Evolutionary conservation across 2,797 vertebrate species (phyloP), one percentile per base, ranked within the genome.

Genomic region (Pseudotriccus pelzelni): DNA sequence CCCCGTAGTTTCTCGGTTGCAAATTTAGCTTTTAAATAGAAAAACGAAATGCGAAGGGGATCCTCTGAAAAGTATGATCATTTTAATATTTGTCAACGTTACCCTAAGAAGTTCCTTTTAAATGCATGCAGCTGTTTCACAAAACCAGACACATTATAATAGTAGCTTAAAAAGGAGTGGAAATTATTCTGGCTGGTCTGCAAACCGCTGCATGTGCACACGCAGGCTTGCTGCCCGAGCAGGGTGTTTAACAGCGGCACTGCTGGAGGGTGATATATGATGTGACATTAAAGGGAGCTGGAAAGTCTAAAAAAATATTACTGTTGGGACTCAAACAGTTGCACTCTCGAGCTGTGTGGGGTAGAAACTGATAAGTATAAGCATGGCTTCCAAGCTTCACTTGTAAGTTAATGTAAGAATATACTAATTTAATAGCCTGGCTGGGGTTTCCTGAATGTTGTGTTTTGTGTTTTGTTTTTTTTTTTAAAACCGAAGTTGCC

Each of bases 91-190:
- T 36, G 34, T 55, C 86, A 30, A 53, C 47, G 59, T 69, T 66
- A 80, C 34, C 60, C 59, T 16, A n/a, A 78, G 59, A 59, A 90
- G 76, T 76, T 91, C n/a, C 83, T 90, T 89, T 78, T 74, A 91
- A 86, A 94, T 77, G 41, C 58, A 41, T 23, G 60, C 60, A 85
- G 75, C 50, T 79, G 69, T 73, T 93, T 85, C 67, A 75, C 73
- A 93, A 84, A 94, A 72, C 83, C 90, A 94, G 58, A 39, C 53
- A 70, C 93, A 58, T 94, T 94, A 84, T 77, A 89, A 72, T 86
- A 86, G 90, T 85, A 94, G 82, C 97, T 98, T 98, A 96, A 97
- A 97, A 97, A 97, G 97, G 97, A 97, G 95, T 97, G 97, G 97
- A 97, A 97, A 97, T 96, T 97, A 78, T 98, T 81, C 77, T 5